Evolutionary conservation across 1,140 invertebrate genomes (phyloP).

Genomic region (Drosophila jambulina): DNA sequence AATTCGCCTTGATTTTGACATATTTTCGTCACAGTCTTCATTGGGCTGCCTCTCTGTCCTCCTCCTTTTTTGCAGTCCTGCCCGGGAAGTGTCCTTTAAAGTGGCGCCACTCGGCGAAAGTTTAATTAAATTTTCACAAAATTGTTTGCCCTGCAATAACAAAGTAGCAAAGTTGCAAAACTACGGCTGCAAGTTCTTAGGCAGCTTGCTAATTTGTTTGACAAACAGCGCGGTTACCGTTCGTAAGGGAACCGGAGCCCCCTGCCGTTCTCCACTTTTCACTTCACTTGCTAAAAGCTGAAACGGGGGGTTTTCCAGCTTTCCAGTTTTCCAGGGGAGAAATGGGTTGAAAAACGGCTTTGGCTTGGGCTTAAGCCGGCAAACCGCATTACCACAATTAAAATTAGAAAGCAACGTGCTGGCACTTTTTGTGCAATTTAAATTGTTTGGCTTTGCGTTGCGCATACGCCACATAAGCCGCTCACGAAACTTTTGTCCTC

Average conservation of each 20-base stretch:
- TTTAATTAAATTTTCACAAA: conserved; percentile 74
- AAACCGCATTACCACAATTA: conserved; percentile 67
- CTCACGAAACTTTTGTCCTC: conserved; percentile 37
- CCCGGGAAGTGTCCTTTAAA: conserved; percentile 52
- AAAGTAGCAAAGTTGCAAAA: conserved; percentile 68
- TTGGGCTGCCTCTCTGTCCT: not conserved
- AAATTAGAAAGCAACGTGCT: conserved; percentile 62
- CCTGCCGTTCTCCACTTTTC: conserved; percentile 12
- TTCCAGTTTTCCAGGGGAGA: not conserved
- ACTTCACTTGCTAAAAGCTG: conserved; percentile 20
- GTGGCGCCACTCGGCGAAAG: conserved; percentile 53
- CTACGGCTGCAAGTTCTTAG: conserved; percentile 63
- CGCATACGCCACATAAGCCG: conserved; percentile 62
- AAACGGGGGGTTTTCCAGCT: not conserved
- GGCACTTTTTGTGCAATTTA: conserved; percentile 62
- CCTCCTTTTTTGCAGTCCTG: not conserved
- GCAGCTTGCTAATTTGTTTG: conserved; percentile 76
- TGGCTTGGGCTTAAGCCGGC: conserved; percentile 41
- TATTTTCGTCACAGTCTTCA: conserved; percentile 59
- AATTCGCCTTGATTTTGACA: conserved; percentile 64
- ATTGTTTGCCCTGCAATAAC: conserved; percentile 66
- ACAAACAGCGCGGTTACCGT: conserved; percentile 66
- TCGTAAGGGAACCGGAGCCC: conserved; percentile 11
- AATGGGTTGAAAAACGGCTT: conserved; percentile 6
- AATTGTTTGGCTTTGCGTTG: conserved; percentile 63